Conservation (phyloP, 2,113 vertebrate genomes). For the Arenaria interpres region DNA sequence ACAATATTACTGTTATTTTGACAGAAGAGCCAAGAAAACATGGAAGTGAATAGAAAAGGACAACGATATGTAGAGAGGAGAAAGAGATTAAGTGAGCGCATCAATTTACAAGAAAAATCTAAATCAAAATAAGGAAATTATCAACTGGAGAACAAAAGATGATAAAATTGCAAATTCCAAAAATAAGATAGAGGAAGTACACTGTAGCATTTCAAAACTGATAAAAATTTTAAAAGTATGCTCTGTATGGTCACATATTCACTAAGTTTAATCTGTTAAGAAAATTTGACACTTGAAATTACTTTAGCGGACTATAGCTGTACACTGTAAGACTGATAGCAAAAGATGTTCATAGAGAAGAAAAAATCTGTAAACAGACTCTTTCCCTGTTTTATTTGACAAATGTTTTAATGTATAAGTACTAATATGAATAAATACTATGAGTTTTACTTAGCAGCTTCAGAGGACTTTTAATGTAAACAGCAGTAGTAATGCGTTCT, state of each 20-base stretch:
- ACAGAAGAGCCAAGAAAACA: conserved; percentile 66
- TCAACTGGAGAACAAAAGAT: conserved; percentile 20
- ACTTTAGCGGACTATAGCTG: conserved; percentile 10
- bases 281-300: conserved; percentile 47
- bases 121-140: conserved; percentile 46
- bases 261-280: conserved; percentile 48
- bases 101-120: conserved; percentile 42
- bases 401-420: neutral
- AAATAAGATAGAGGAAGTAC: conserved; percentile 45
- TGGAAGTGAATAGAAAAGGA: conserved; percentile 48
- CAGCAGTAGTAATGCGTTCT: neutral
- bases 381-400: neutral
- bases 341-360: neutral
- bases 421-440: neutral
- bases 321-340: neutral
- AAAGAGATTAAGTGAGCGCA: neutral
- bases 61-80: neutral
- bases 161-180: conserved; percentile 46
- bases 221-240: conserved; percentile 43
- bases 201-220: conserved; percentile 33
- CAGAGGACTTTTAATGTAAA: conserved; percentile 13
- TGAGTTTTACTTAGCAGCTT: neutral
- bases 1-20: neutral
- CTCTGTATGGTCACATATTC: conserved; percentile 44
- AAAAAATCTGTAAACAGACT: neutral